Evolutionary conservation across 2,113 vertebrate genomes (phyloP).

Genomic region (Passer domesticus): DNA sequence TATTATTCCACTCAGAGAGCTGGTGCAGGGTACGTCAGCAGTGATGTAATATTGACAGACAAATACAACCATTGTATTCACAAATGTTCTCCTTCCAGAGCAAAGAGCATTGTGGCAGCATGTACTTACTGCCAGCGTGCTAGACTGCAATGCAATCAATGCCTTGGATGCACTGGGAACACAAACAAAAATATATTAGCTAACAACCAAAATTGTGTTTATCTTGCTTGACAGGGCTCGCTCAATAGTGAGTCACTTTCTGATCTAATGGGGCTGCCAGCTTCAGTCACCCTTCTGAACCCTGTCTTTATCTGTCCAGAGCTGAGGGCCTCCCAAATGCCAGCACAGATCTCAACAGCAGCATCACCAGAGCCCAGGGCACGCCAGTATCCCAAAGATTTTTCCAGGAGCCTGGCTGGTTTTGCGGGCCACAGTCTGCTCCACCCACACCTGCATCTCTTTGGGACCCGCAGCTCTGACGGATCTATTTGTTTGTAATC

Average conservation of each 20-base stretch:
- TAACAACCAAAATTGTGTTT: slow-evolving; percentile 27
- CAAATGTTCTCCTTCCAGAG: not conserved
- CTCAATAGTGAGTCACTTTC: slow-evolving; percentile 21
- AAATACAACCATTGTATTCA: slow-evolving; percentile 48
- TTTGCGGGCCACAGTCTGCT: not conserved
- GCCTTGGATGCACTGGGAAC: slow-evolving; percentile 39
- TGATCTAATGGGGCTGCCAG: not conserved
- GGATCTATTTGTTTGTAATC: not conserved
- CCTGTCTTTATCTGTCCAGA: not conserved
- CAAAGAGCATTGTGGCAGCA: slow-evolving; percentile 11
- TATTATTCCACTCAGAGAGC: not conserved
- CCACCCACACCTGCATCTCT: not conserved
- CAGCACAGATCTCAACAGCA: not conserved
- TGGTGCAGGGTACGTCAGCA: not conserved
- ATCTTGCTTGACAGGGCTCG: slow-evolving; percentile 29
- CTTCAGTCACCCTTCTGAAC: not conserved
- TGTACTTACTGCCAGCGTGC: not conserved
- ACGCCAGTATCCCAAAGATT: not conserved
- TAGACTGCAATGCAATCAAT: slow-evolving; percentile 25
- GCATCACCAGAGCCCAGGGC: not conserved
- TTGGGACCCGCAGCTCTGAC: not conserved
- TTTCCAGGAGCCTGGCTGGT: not conserved
- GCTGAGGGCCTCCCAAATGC: not conserved
- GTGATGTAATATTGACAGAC: slow-evolving; percentile 54
- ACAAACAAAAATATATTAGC: slow-evolving; percentile 69